Evolutionary conservation across 2,113 vertebrate species (phyloP), one percentile per base, ranked within the genome.

Genomic region (Seriola rivoliana): DNA sequence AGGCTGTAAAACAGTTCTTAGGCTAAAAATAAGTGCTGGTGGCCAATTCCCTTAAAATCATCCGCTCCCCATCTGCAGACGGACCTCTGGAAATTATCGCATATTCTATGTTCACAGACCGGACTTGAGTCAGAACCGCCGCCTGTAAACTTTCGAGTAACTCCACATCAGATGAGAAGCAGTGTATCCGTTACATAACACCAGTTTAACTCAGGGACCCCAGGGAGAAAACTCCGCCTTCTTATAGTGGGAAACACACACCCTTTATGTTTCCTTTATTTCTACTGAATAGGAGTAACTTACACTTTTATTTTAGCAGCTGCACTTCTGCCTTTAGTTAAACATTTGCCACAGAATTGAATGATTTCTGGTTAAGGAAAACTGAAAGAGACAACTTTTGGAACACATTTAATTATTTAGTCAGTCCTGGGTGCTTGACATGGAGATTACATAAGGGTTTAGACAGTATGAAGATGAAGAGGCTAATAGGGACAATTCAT

Each of bases 211-310:
- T 75, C 80, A 76, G 89, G 29, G 78, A 89, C 77, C 91, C 68
- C 76, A 12, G 64, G 70, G 83, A 76, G 85, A 84, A 86, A 85
- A 89, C 93, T 85, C 93, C 93, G 84, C 94, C 92, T 89, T 86
- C 87, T 83, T 59, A 72, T 83, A 78, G 57, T 48, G 70, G 19
- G 54, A 57, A 76, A 88, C 84, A 75, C 71, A 71, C 71, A 76
- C 85, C 69, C 84, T 80, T 82, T 44, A 66, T 68, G 54, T 65
- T 78, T 67, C 80, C 38, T 48, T 44, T 44, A 77, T 68, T 81
- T 76, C 23, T 68, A 16, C 55, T 65, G 36, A 12, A 77, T 58
- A 60, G 42, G 80, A 79, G 21, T 0, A 19, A 44, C 46, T 73
- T 59, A 13, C 29, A 65, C 63, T 52, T 83, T 80, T 40, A 69